phyloP scores from a whole-genome alignment of 2,888 invertebrate genomes.

The Elmis aenea region DNA sequence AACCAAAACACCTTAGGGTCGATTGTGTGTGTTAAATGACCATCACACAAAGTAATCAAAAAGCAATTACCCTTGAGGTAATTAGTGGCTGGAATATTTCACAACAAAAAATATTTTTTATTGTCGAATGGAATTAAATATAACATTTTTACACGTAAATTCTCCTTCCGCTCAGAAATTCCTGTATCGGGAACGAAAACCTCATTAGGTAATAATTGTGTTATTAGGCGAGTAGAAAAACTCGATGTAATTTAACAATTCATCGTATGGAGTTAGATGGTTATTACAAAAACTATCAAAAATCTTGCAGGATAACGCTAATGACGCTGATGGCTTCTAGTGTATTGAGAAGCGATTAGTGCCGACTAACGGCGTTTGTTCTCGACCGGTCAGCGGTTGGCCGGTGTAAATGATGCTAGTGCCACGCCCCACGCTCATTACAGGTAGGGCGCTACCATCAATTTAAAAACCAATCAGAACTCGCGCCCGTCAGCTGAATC shows the following conservation, averaged over 20 bases:
- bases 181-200: no score
- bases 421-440: conserved; percentile 47
- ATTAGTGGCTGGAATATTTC: no score
- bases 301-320: conserved; percentile 29
- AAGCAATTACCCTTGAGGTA: conserved; percentile 29
- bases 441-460: conserved; percentile 47
- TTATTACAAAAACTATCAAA: no score
- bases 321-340: conserved; percentile 40
- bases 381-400: conserved; percentile 45
- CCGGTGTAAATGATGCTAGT: conserved; percentile 46
- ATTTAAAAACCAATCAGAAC: conserved; percentile 48
- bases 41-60: conserved; percentile 32
- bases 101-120: no score
- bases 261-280: no score
- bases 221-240: no score
- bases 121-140: no score
- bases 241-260: no score
- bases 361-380: conserved; percentile 31
- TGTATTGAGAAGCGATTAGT: conserved; percentile 44
- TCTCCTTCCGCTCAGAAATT: no score
- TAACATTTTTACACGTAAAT: no score
- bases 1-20: conserved; percentile 11
- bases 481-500: conserved; percentile 39
- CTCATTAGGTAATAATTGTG: no score
- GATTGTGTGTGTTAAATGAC: conserved; percentile 10